These are phyloP conservation scores for Psilopsiagon aymara DNA, from an alignment of 2,113 vertebrate genomes.

Conservation along the genomic window DNA sequence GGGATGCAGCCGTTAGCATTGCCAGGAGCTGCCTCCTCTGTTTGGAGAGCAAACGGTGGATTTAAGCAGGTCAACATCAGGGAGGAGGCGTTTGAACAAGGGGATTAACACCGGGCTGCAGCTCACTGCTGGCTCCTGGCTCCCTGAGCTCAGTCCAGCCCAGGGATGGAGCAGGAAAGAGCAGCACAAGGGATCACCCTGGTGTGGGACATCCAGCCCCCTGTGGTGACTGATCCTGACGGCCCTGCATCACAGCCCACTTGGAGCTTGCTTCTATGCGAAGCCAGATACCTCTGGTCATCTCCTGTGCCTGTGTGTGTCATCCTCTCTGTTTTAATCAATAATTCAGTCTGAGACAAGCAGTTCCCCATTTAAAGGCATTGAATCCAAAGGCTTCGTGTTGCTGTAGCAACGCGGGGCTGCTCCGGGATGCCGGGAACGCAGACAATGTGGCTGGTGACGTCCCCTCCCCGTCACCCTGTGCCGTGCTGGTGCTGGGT, in stretches of 20 bases:
- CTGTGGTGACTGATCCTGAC: fast-evolving
- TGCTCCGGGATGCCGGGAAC: slow-evolving; percentile 18
- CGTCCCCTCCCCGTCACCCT: background rate
- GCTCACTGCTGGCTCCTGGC: background rate
- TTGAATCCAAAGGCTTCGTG: slow-evolving; percentile 48
- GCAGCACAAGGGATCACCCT: fast-evolving
- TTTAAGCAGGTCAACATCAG: background rate
- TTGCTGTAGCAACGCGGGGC: slow-evolving; percentile 56
- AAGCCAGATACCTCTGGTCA: background rate
- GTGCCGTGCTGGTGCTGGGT: background rate
- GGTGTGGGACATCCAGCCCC: background rate
- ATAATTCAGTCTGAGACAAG: slow-evolving; percentile 61
- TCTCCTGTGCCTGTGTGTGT: background rate
- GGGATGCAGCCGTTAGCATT: background rate
- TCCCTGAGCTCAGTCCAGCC: fast-evolving
- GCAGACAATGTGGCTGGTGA: background rate
- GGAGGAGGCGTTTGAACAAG: background rate
- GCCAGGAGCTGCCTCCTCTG: background rate
- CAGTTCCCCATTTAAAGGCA: slow-evolving; percentile 18
- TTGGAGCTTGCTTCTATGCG: background rate
- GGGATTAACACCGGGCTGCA: background rate
- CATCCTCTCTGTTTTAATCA: slow-evolving; percentile 54
- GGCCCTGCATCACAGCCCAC: background rate
- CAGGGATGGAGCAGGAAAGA: background rate
- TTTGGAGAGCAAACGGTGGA: slow-evolving; percentile 31